Percentiles rank a stretch among this genome's conserved stretches.
phyloP scores from a whole-genome alignment of 2,888 invertebrate species.

The Chaitophorus viminalis region DNA sequence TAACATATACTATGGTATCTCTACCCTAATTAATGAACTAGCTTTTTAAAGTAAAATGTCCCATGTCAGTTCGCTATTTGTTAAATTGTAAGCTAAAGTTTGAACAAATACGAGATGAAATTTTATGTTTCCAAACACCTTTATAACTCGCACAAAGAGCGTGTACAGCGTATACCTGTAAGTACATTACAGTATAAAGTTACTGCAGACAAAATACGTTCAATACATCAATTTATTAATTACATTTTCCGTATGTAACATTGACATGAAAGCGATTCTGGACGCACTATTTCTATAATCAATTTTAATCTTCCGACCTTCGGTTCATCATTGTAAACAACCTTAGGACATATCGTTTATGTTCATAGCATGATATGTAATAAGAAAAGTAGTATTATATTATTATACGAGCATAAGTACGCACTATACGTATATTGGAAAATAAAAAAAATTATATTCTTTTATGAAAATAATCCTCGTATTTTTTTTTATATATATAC shows the following conservation, averaged over 20 bases:
- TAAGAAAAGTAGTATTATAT: not conserved
- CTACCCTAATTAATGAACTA: slow-evolving; percentile 23
- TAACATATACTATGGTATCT: slow-evolving; percentile 29
- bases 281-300: not conserved
- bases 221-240: not conserved
- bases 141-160: not conserved
- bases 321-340: not conserved
- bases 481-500: not conserved
- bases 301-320: not conserved
- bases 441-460: not conserved
- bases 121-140: slow-evolving; percentile 2
- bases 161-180: too few relatives aligned
- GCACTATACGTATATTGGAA: not conserved
- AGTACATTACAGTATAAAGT: not conserved
- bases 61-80: not conserved
- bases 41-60: slow-evolving; percentile 18
- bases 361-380: not conserved
- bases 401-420: too few relatives aligned
- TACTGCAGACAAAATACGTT: not conserved
- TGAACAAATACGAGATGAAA: not conserved
- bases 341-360: not conserved
- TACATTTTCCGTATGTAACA: not conserved
- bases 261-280: not conserved
- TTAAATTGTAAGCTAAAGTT: not conserved
- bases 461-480: not conserved